phyloP scores from a whole-genome alignment of 2,888 invertebrate species.

The Spodoptera picta region DNA sequence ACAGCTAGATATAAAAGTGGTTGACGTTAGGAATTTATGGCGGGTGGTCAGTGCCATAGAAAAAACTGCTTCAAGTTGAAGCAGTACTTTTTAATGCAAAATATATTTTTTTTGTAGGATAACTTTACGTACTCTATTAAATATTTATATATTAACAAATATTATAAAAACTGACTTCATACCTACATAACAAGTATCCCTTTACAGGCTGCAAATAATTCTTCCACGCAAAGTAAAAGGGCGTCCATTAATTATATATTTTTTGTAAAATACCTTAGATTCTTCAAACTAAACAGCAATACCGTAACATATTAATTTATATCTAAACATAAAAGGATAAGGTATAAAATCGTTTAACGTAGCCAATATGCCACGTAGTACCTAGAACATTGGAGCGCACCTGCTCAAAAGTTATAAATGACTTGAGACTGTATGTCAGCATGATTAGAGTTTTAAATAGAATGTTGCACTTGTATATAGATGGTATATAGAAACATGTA shows the following conservation, averaged over 20 bases:
- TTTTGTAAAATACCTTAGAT: constrained; percentile 27
- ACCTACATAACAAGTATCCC: background rate
- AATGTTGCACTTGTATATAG: background rate
- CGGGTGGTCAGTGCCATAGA: too few species aligned
- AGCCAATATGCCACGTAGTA: constrained; percentile 13
- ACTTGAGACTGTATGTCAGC: background rate
- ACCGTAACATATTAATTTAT: too few species aligned
- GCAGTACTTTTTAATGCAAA: too few species aligned
- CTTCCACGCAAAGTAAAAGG: constrained; percentile 24
- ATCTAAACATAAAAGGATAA: constrained; percentile 10
- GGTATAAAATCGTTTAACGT: constrained; percentile 21
- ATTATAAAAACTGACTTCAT: background rate
- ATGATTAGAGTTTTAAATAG: constrained; percentile 3
- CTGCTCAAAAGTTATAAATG: constrained; percentile 16
- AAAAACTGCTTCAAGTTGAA: too few species aligned
- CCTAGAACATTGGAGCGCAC: constrained; percentile 22
- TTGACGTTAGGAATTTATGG: too few species aligned
- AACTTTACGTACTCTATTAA: too few species aligned
- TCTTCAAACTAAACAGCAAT: constrained; percentile 16
- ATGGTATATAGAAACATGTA: constrained; percentile 3
- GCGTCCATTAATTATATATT: constrained; percentile 40
- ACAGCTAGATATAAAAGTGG: too few species aligned
- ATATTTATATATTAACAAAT: too few species aligned
- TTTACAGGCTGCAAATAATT: constrained; percentile 9
- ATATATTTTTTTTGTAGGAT: too few species aligned